Conservation (phyloP, 2,888 invertebrate genomes). For the Drosophila infuscata region DNA sequence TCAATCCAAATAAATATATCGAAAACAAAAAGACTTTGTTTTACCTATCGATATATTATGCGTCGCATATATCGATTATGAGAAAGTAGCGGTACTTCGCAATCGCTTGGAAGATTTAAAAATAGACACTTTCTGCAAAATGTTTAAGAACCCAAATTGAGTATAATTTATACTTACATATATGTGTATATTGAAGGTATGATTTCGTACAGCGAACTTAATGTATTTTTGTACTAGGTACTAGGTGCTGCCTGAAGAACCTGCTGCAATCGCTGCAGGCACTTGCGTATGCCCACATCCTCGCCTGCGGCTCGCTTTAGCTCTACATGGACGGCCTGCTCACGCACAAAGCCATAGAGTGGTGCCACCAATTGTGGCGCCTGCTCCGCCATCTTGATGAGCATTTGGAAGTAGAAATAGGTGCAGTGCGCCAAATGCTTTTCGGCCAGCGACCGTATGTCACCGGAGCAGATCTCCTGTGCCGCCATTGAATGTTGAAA, state of each 20-base stretch:
- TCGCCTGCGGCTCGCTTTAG: slow-evolving; percentile 83
- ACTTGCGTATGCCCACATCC: slow-evolving; percentile 83
- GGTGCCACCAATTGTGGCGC: slow-evolving; percentile 72
- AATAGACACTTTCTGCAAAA: not conserved
- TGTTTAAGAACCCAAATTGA: not conserved
- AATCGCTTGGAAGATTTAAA: not conserved
- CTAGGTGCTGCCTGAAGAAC: slow-evolving; percentile 26
- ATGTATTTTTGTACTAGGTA: not conserved
- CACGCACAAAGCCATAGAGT: slow-evolving; percentile 73
- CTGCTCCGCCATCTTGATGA: slow-evolving; percentile 80
- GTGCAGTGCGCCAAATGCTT: slow-evolving; percentile 84
- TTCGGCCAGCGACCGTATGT: slow-evolving; percentile 79
- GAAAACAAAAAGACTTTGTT: not conserved
- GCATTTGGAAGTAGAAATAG: slow-evolving; percentile 83
- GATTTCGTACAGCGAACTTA: not conserved
- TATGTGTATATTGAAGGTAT: not conserved
- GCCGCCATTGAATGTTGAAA: slow-evolving; percentile 65
- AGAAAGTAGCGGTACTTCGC: not conserved
- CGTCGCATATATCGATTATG: not conserved
- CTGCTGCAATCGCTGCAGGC: slow-evolving; percentile 69
- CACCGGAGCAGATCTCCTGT: slow-evolving; percentile 65
- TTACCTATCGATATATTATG: not conserved
- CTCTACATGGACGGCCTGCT: slow-evolving; percentile 81
- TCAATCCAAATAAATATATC: slow-evolving; percentile 17
- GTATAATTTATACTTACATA: not conserved